These are phyloP conservation scores for Cheirogaleus major DNA, from an alignment of 2,797 vertebrate species.

Conservation along the genomic window DNA sequence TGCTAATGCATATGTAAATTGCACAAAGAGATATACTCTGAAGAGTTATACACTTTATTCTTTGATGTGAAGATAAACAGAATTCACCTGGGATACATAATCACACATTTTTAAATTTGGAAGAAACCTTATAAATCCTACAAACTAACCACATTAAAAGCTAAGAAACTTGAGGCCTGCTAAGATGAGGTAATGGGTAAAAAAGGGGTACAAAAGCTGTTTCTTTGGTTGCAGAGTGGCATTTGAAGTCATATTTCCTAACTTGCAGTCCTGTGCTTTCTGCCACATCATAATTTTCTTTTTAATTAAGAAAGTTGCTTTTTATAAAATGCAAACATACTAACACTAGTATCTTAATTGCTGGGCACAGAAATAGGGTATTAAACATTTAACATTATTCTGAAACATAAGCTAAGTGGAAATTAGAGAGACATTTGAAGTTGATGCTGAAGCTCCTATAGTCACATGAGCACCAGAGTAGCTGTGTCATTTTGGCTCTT, in stretches of 20 bases:
- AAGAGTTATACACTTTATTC: neutral
- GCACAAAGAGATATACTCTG: neutral
- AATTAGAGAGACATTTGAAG: conserved; percentile 26
- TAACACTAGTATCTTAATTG: neutral
- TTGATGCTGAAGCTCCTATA: neutral
- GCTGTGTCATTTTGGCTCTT: neutral
- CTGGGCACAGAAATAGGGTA: neutral
- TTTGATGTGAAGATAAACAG: neutral
- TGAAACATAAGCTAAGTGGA: neutral
- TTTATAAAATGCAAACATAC: neutral
- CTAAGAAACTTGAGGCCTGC: neutral
- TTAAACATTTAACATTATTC: neutral
- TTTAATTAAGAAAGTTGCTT: neutral
- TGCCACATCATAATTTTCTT: neutral
- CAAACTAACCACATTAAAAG: neutral
- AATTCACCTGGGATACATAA: neutral
- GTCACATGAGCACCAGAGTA: neutral
- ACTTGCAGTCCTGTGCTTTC: neutral
- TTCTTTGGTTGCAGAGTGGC: neutral
- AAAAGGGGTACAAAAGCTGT: neutral
- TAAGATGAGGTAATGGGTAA: neutral
- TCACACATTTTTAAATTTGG: neutral
- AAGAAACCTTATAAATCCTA: neutral
- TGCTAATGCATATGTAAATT: neutral
- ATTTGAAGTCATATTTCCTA: neutral